Conservation (phyloP, 2,113 vertebrate genomes). For the Paracanthobrama guichenoti region DNA sequence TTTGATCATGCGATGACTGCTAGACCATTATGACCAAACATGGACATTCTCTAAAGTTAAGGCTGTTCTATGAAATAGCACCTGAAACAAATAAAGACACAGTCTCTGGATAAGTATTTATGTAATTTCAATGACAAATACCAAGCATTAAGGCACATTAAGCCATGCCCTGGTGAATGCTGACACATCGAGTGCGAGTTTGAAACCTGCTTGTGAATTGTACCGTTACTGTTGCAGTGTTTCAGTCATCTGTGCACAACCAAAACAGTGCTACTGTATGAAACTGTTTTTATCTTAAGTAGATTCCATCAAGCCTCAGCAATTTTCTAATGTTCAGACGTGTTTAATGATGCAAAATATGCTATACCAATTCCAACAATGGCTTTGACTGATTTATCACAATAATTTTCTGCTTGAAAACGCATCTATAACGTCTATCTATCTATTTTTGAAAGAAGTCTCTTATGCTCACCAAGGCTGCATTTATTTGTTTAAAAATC, state of each 20-base stretch:
- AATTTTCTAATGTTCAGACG: no score
- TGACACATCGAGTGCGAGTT: neutral
- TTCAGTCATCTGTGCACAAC: no score
- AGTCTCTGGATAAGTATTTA: neutral
- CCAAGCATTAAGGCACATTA: neutral
- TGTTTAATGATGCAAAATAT: no score
- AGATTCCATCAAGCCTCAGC: no score
- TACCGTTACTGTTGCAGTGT: no score
- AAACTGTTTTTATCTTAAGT: neutral
- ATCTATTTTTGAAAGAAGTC: neutral
- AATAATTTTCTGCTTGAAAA: no score
- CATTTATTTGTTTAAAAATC: neutral
- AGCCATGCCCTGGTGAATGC: neutral
- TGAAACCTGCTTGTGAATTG: no score
- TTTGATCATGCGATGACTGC: conserved; percentile 47
- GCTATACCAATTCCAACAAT: no score
- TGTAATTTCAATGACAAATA: neutral
- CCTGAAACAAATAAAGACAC: neutral
- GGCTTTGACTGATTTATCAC: no score
- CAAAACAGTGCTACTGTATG: no score
- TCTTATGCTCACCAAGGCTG: neutral
- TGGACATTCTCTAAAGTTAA: conserved; percentile 39
- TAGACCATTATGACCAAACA: conserved; percentile 44
- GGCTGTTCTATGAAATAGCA: conserved; percentile 12
- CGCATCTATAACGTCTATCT: neutral